Conservation (phyloP, 2,797 vertebrate genomes). For the Brachyalestes nurse region DNA sequence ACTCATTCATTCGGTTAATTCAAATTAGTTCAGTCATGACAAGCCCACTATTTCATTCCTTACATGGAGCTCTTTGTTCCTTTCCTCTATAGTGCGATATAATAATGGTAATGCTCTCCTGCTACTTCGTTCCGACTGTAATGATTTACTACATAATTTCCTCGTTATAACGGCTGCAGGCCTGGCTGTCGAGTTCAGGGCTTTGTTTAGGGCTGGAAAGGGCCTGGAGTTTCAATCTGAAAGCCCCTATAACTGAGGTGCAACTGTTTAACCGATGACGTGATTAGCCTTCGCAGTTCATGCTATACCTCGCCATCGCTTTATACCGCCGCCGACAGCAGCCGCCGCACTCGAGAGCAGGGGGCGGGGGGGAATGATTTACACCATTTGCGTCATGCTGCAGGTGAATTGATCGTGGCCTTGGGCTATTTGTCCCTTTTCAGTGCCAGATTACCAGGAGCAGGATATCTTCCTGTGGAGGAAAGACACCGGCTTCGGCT, state of each 20-base stretch:
- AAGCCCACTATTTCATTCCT: neutral
- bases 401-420: slow-evolving; percentile 48
- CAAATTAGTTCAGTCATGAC: neutral
- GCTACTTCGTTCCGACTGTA: slow-evolving; percentile 28
- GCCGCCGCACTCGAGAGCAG: slow-evolving; percentile 25
- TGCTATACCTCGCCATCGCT: neutral
- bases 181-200: slow-evolving; percentile 21
- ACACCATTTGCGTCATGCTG: slow-evolving; percentile 46
- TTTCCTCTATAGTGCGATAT: neutral
- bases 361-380: slow-evolving; percentile 35
- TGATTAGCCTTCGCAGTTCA: slow-evolving; percentile 5
- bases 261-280: slow-evolving; percentile 10
- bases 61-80: slow-evolving; percentile 11
- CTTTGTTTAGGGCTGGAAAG: slow-evolving; percentile 19
- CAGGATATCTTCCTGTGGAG: slow-evolving; percentile 99
- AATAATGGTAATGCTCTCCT: neutral
- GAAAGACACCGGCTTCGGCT: slow-evolving; percentile 98
- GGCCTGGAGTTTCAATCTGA: slow-evolving; percentile 9
- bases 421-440: slow-evolving; percentile 52
- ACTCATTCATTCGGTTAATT: slow-evolving; percentile 12
- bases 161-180: slow-evolving; percentile 16
- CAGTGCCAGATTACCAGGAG: slow-evolving; percentile 98
- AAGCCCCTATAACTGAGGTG: slow-evolving; percentile 17
- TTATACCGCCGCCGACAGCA: slow-evolving; percentile 16
- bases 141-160: slow-evolving; percentile 43